These are phyloP conservation scores for Liolophura sinensis DNA, from an alignment of 1,140 invertebrate genomes.

Conservation along the genomic window DNA sequence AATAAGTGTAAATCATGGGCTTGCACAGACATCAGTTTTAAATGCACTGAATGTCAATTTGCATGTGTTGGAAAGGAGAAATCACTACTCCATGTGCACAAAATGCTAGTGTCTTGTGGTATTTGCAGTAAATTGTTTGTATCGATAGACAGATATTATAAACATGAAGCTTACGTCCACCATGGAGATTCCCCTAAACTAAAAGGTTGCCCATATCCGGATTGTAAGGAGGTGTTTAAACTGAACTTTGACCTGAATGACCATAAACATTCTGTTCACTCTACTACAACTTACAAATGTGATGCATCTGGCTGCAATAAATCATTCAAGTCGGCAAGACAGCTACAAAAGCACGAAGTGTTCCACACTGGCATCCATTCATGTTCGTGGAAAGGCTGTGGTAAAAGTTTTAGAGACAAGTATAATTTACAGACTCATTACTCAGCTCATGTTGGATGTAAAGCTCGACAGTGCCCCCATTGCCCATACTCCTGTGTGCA, in stretches of 20 bases:
- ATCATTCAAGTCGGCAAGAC: background rate
- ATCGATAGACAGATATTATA: no score
- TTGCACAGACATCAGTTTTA: no score
- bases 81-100: no score
- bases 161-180: no score
- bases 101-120: no score
- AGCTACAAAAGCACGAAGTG: background rate
- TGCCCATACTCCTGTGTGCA: conserved; percentile 24
- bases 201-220: conserved; percentile 13
- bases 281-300: conserved; percentile 3
- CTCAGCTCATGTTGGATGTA: conserved; percentile 18
- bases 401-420: conserved; percentile 22
- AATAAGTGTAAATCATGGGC: no score
- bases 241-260: conserved; percentile 16
- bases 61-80: no score
- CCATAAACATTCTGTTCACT: conserved; percentile 24
- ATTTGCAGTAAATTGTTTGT: no score
- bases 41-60: no score
- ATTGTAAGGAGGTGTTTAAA: conserved; percentile 22
- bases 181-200: no score
- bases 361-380: background rate
- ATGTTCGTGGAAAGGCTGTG: conserved; percentile 15
- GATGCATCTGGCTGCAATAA: conserved; percentile 7
- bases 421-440: conserved; percentile 23
- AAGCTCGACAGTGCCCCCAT: conserved; percentile 15